Percentiles rank a stretch among this genome's conserved stretches.
Conservation (phyloP, 2,113 vertebrate species). For the Ardeotis arabs region DNA sequence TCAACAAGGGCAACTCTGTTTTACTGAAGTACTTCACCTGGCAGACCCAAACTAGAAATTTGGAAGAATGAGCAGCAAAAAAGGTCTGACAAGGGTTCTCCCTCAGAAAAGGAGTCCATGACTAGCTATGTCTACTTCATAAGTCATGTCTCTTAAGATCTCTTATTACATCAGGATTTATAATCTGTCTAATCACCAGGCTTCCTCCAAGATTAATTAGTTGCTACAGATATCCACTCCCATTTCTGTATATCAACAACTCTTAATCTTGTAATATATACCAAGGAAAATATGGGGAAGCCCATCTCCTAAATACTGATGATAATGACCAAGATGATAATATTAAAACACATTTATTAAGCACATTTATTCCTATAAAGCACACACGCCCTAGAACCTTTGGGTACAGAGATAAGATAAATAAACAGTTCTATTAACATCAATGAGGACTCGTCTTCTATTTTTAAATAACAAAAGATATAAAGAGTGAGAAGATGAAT, state of each 20-base stretch:
- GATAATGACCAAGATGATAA: background rate
- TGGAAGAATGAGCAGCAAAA: background rate
- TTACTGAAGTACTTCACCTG: background rate
- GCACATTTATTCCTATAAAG: background rate
- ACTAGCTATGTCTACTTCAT: background rate
- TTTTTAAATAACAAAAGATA: background rate
- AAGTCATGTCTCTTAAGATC: background rate
- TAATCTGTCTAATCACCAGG: background rate
- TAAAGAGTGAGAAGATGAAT: background rate
- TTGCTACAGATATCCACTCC: background rate
- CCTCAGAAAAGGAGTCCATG: background rate
- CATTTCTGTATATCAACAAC: background rate
- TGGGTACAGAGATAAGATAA: background rate
- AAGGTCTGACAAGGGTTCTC: background rate
- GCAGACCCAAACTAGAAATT: background rate
- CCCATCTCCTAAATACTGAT: background rate
- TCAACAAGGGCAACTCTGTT: background rate
- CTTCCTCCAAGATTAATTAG: background rate
- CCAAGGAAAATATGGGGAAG: background rate
- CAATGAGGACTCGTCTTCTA: background rate
- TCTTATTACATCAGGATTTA: background rate
- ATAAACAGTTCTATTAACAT: background rate
- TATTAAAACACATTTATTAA: background rate
- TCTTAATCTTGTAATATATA: background rate
- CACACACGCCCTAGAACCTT: background rate